Percentiles rank a stretch among this genome's conserved stretches.
phyloP scores from a whole-genome alignment of 2,888 invertebrate genomes.

The Chironomus tentans region DNA sequence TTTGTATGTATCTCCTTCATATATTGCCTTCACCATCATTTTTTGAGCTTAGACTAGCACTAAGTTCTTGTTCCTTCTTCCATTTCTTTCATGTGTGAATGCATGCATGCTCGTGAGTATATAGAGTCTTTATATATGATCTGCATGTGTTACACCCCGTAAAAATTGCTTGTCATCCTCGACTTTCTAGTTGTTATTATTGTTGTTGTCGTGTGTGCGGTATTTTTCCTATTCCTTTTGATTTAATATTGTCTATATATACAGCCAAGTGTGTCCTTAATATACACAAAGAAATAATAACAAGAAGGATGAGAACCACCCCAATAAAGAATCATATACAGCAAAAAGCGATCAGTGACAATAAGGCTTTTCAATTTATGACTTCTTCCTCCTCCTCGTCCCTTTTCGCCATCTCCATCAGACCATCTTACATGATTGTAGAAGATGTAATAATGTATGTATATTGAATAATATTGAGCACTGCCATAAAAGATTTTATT shows the following conservation, averaged over 20 bases:
- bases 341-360: constrained; percentile 25
- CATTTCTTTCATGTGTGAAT: too few relatives aligned
- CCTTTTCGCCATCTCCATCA: neutral
- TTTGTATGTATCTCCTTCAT: neutral
- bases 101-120: too few relatives aligned
- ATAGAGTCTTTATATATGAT: neutral
- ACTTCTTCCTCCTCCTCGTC: neutral
- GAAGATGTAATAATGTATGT: neutral
- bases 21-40: neutral
- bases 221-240: neutral
- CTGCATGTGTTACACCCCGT: constrained; percentile 20
- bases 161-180: neutral
- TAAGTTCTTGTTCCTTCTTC: too few relatives aligned
- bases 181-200: neutral
- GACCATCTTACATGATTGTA: neutral
- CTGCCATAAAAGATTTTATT: constrained; percentile 21
- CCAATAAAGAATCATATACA: constrained; percentile 4
- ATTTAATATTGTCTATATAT: neutral
- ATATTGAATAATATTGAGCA: constrained; percentile 21
- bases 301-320: too few relatives aligned
- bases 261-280: too few relatives aligned
- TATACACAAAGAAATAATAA: neutral
- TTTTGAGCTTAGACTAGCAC: neutral
- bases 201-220: neutral
- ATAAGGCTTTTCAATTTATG: constrained; percentile 27